Evolutionary conservation across 2,888 invertebrate genomes (phyloP).

Genomic region (Sipha maydis): DNA sequence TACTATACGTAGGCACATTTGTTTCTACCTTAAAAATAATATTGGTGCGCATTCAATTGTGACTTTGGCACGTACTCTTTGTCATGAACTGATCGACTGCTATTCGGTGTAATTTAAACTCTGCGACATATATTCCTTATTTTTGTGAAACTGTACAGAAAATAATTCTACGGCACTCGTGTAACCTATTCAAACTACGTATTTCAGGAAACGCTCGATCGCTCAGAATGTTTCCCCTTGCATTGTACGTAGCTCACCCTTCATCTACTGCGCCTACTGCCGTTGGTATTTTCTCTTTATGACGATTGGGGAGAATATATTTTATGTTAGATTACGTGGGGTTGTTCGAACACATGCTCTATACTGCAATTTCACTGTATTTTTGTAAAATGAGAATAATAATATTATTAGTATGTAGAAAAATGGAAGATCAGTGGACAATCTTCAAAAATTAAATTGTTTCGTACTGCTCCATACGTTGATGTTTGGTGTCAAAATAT

Average conservation of each 20-base stretch:
- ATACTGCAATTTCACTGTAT: not conserved
- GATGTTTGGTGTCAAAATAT: too few species aligned
- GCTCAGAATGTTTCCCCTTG: slow-evolving; percentile 3
- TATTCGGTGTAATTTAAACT: not conserved
- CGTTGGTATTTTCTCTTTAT: slow-evolving; percentile 34
- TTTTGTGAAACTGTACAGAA: not conserved
- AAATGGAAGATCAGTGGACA: not conserved
- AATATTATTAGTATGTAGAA: not conserved
- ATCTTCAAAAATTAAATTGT: too few species aligned
- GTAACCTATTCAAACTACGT: slow-evolving; percentile 15
- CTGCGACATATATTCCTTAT: not conserved
- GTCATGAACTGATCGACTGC: not conserved
- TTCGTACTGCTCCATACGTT: too few species aligned
- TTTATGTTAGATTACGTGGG: slow-evolving; percentile 30
- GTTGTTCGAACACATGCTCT: slow-evolving; percentile 16
- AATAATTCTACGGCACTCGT: not conserved
- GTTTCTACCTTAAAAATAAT: not conserved
- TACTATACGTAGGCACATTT: not conserved
- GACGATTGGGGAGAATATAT: slow-evolving; percentile 22
- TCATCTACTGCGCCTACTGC: not conserved
- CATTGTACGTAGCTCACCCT: slow-evolving; percentile 11
- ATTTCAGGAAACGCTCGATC: slow-evolving; percentile 14
- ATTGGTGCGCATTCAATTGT: not conserved
- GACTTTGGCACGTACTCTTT: not conserved
- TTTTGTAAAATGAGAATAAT: not conserved